Base-by-base conservation (phyloP, 2,888 invertebrate genomes). In the Apodemia hepburni region DNA sequence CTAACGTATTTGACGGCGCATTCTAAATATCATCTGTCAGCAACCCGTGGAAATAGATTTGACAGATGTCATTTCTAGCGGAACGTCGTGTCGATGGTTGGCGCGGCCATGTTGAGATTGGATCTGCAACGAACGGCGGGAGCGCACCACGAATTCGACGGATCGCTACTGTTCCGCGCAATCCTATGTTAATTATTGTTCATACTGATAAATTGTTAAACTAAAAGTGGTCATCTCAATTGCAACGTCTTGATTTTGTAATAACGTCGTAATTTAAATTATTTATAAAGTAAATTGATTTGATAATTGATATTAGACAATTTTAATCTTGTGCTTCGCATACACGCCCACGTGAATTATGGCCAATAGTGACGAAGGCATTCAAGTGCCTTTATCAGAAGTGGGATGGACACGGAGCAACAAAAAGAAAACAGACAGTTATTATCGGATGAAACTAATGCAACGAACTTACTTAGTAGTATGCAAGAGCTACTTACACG, bases 61-160 rank as follows among this genome's bases (percentile, higher is more conserved):
- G 47, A 47, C n/a, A 15, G n/a, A 15, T 15, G 47, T 47, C 47
- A 47, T 47, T 15, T 47, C n/a, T 47, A 47, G 47, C 47, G n/a
- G 47, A 47, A n/a, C 47, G 47, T 47, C 47, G n/a, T 47, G n/a
- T 47, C 47, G n/a, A 47, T 47, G 47, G 47, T 47, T n/a, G 3
- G 47, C n/a, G 47, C 17, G n/a, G 15, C 12, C 47, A 29, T 29
- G n/a, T 47, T 29, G 47, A 6, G 5, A 47, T 15, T 6, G 5
- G 47, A 1, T 47, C n/a, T 3, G 42, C 11, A 15, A 15, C 3
- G 42, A 11, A 6, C 42, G 8, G 11, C 12, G 3, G 11, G 42
- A 42, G 42, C 11, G 42, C 42, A 11, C 42, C 42, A 42, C 42
- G 7, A 8, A 8, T 3, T 11, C 42, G 8, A 42, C 15, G 42